Conservation (phyloP, 2,888 invertebrate genomes). For the Melanchra persicariae region DNA sequence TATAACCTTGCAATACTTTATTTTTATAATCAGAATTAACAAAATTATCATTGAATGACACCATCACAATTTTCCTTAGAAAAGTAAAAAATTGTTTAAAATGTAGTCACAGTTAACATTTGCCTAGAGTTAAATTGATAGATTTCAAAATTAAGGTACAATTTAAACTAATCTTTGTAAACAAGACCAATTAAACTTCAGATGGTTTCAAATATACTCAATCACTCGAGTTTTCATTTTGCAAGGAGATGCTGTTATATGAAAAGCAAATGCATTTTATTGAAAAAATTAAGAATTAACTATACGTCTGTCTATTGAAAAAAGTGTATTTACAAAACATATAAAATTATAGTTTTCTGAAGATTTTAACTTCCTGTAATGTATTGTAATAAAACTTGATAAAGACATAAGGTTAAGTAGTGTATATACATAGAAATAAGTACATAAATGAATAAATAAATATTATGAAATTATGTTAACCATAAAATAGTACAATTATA, state of each 20-base stretch:
- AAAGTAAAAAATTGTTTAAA: background rate
- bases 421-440: slow-evolving; percentile 29
- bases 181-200: background rate
- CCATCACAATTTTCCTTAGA: slow-evolving; percentile 3
- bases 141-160: background rate
- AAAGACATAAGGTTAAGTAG: slow-evolving; percentile 22
- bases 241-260: background rate
- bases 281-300: background rate
- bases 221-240: background rate
- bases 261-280: background rate
- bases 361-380: slow-evolving; percentile 3
- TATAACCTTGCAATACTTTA: background rate
- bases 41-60: background rate
- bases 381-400: slow-evolving; percentile 1
- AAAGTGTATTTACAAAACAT: background rate
- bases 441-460: slow-evolving; percentile 10
- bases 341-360: background rate
- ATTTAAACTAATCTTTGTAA: slow-evolving; percentile 1
- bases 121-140: background rate
- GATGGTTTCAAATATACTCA: background rate
- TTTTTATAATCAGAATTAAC: background rate
- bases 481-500: slow-evolving; percentile 42
- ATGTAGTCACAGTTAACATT: background rate
- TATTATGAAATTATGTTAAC: background rate
- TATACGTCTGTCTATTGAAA: background rate